Percentiles rank a stretch among this genome's conserved stretches.
phyloP scores from a whole-genome alignment of 1,140 invertebrate genomes.

The Diorhabda carinulata region DNA sequence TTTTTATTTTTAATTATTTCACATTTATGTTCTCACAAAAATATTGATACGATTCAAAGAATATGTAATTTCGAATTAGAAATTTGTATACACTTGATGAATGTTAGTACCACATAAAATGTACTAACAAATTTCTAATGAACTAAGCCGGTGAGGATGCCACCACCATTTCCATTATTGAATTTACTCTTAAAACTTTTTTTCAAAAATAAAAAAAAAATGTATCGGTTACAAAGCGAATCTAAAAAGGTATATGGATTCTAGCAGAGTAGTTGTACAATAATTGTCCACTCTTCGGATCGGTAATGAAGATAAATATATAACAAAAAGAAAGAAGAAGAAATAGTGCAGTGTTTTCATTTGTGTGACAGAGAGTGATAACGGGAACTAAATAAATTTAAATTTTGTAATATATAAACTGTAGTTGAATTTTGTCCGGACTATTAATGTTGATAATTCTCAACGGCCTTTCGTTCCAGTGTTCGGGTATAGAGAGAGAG shows the following conservation, averaged over 20 bases:
- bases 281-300: constrained; percentile 46
- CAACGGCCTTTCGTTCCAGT: constrained; percentile 4
- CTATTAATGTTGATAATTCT: not conserved
- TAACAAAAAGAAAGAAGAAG: constrained; percentile 16
- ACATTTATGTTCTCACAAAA: too few species aligned
- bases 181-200: constrained; percentile 29
- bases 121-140: not conserved
- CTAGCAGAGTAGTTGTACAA: constrained; percentile 43
- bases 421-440: constrained; percentile 24
- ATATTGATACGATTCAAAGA: too few species aligned
- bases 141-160: not conserved
- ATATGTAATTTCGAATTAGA: too few species aligned
- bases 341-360: constrained; percentile 41
- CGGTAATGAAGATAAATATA: constrained; percentile 15
- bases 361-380: constrained; percentile 25
- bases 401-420: constrained; percentile 30
- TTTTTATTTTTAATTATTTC: too few species aligned
- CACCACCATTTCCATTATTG: constrained; percentile 7
- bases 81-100: constrained; percentile 4
- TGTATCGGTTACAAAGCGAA: constrained; percentile 17
- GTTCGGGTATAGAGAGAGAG: not conserved
- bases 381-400: constrained; percentile 34
- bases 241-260: constrained; percentile 45
- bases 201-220: not conserved
- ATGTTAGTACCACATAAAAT: constrained; percentile 6